phyloP scores from a whole-genome alignment of 2,888 invertebrate genomes.

The Clanis bilineata region DNA sequence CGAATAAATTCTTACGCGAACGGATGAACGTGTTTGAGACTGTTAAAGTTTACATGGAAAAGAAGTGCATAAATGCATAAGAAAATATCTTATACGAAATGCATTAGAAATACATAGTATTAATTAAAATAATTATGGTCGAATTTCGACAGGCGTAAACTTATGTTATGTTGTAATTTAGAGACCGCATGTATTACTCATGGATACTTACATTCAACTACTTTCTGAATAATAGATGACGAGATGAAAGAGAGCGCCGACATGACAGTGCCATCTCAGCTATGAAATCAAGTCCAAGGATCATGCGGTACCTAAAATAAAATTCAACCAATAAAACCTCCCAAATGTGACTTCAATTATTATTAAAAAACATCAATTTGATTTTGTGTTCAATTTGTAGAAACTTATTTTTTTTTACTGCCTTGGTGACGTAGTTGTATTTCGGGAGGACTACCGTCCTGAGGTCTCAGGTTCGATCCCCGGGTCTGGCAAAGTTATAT shows the following conservation, averaged over 20 bases:
- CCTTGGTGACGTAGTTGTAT: too few species aligned
- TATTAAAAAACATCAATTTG: background rate
- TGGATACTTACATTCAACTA: constrained; percentile 4
- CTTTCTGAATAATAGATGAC: constrained; percentile 6
- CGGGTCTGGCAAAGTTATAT: too few species aligned
- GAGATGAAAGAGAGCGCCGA: background rate
- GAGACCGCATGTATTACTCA: background rate
- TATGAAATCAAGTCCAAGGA: background rate
- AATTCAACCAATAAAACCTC: constrained; percentile 8
- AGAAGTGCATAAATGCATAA: too few species aligned
- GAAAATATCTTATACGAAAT: too few species aligned
- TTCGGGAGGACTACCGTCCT: too few species aligned
- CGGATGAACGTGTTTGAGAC: too few species aligned
- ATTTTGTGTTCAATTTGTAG: background rate
- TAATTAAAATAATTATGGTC: too few species aligned
- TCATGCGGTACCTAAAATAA: background rate
- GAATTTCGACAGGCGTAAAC: background rate
- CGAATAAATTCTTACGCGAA: too few species aligned
- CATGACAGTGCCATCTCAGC: background rate
- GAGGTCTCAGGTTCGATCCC: too few species aligned
- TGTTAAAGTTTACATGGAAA: too few species aligned
- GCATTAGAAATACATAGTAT: too few species aligned
- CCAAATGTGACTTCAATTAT: constrained; percentile 7
- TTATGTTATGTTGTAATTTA: background rate
- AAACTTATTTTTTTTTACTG: background rate